phyloP scores from a whole-genome alignment of 2,797 vertebrate species.

The Danio aesculapii region DNA sequence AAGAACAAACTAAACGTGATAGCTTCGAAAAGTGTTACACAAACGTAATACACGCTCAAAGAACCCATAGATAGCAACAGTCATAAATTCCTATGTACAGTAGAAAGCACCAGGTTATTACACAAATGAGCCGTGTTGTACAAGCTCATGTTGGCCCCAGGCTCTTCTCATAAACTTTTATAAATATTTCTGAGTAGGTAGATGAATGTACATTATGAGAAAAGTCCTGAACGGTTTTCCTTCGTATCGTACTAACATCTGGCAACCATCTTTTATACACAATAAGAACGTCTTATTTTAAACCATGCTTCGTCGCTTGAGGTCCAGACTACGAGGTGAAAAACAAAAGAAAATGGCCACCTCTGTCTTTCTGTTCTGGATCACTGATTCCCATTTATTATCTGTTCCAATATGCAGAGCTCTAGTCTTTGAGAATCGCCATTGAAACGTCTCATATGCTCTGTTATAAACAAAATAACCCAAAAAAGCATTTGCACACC shows the following conservation, averaged over 20 bases:
- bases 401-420: not conserved
- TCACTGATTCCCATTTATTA: slow-evolving; percentile 44
- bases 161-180: slow-evolving; percentile 47
- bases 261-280: slow-evolving; percentile 43
- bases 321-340: slow-evolving; percentile 42
- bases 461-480: not conserved
- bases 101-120: slow-evolving; percentile 59
- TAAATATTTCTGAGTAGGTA: slow-evolving; percentile 41
- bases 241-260: slow-evolving; percentile 34
- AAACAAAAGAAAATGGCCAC: slow-evolving; percentile 10
- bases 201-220: slow-evolving; percentile 34
- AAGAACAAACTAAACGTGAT: slow-evolving; percentile 65
- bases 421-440: slow-evolving; percentile 21
- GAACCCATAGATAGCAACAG: slow-evolving; percentile 45
- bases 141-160: slow-evolving; percentile 44
- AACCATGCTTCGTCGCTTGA: slow-evolving; percentile 71
- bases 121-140: slow-evolving; percentile 32
- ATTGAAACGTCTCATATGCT: not conserved
- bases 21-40: slow-evolving; percentile 62
- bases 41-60: slow-evolving; percentile 51
- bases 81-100: slow-evolving; percentile 49
- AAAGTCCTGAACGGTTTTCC: slow-evolving; percentile 23
- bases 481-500: not conserved
- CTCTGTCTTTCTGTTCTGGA: slow-evolving; percentile 20
- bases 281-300: slow-evolving; percentile 66